Conservation (phyloP, 2,797 vertebrate genomes). For the Caiman crocodilus region DNA sequence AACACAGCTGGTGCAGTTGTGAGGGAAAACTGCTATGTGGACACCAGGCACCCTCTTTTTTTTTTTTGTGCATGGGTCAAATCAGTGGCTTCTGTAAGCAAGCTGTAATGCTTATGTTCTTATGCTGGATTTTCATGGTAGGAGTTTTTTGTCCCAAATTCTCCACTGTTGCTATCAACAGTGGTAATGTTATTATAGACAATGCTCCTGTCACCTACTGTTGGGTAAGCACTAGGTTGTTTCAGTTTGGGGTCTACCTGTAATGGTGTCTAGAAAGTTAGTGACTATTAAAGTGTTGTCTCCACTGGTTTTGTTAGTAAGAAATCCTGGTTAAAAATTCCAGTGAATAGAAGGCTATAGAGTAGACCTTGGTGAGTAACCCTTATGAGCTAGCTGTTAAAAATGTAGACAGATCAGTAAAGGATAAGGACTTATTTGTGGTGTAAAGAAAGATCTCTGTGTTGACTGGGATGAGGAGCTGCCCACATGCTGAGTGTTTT, state of each 20-base stretch:
- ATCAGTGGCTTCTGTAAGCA: not conserved
- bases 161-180: not conserved
- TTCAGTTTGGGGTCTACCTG: not conserved
- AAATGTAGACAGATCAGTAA: not conserved
- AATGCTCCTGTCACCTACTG: not conserved
- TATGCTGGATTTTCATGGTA: not conserved
- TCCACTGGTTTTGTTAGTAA: not conserved
- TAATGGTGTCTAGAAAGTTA: not conserved
- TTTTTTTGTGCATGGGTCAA: not conserved
- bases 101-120: not conserved
- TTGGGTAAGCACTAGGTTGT: not conserved
- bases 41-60: not conserved
- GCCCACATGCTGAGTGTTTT: accelerated
- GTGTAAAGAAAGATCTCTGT: not conserved
- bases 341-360: not conserved
- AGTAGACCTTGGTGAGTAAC: not conserved
- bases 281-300: not conserved
- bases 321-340: not conserved
- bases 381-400: not conserved
- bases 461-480: not conserved
- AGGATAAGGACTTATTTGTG: accelerated
- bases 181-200: not conserved
- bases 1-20: not conserved
- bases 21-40: not conserved
- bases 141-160: not conserved